phyloP scores from a whole-genome alignment of 1,140 invertebrate species.

The Semibalanus balanoides region DNA sequence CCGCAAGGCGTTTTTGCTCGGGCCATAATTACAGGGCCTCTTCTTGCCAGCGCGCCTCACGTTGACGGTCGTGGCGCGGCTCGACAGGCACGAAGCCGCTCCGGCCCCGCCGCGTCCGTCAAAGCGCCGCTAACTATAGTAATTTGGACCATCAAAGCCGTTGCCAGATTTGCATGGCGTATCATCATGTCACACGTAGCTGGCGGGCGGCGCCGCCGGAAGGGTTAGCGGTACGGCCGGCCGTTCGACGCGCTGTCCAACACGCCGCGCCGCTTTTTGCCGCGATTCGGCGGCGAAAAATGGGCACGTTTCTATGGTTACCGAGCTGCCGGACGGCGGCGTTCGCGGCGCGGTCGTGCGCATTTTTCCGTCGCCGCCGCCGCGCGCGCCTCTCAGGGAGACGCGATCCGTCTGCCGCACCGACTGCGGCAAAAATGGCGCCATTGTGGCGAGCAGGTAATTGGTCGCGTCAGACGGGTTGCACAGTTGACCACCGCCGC shows the following conservation, averaged over 20 bases:
- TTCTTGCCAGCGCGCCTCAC: neutral
- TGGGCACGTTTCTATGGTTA: neutral
- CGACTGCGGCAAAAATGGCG: neutral
- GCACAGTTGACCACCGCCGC: too few relatives aligned
- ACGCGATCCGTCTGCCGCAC: neutral
- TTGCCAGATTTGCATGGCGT: constrained; percentile 7
- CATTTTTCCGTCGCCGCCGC: neutral
- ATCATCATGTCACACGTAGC: neutral
- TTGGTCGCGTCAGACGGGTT: neutral
- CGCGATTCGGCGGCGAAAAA: neutral
- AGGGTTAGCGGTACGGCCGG: neutral
- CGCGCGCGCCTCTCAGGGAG: neutral
- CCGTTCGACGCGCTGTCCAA: neutral
- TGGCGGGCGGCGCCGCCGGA: neutral
- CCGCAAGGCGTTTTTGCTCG: neutral
- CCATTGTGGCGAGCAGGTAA: neutral
- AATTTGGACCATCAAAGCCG: neutral
- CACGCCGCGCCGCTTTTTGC: neutral
- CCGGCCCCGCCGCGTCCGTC: neutral
- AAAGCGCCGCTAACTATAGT: neutral
- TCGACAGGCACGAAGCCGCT: neutral
- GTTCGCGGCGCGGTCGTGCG: neutral
- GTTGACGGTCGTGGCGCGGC: neutral
- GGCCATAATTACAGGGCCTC: neutral
- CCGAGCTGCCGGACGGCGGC: too few relatives aligned